Evolutionary conservation across 2,888 invertebrate genomes (phyloP), one percentile per base, ranked within the genome.

Genomic region (Galeopsomyia nigrocyanea): DNA sequence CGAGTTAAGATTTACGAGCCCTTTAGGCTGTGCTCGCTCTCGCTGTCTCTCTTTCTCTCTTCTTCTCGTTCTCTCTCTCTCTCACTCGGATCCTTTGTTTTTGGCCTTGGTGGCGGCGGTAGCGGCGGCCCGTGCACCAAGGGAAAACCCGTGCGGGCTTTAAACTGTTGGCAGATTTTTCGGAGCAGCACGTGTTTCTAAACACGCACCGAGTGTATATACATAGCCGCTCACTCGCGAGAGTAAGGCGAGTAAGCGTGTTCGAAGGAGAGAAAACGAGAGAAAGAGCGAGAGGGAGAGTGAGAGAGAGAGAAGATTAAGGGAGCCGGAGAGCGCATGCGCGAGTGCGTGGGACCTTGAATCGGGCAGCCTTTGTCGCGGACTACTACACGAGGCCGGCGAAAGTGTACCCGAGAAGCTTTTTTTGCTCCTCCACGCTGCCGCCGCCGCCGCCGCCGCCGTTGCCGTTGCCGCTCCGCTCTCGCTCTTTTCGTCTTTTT

Each of bases 321-420:
- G 53, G 53, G 53, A 53, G 57, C 31, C 26, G 46, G 19, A 53
- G 74, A 39, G 64, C 62, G 62, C 70, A 69, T 75, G 73, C 77
- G 78, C 73, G 71, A 75, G 73, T 71, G 77, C 75, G 78, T 77
- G 77, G 84, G 85, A 85, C 86, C 86, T 85, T 86, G 86, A 86
- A 85, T 85, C 86, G 81, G 81, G 82, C 84, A 83, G 86, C 85
- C 84, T 86, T 86, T 84, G 85, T 86, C 85, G 84, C 84, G 84
- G 83, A 81, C 81, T 80, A 80, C 82, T 82, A 83, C 84, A 84
- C 85, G 85, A 85, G 85, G 85, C 85, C 84, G 84, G 85, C 84
- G 85, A 86, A 85, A 85, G 86, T 85, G 83, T 85, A 85, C 83
- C 84, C 86, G 81, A n/a, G n/a, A 79, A 79, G 81, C 82, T 79